Conservation (phyloP, 2,888 invertebrate genomes). For the Prosopocoilus inquinatus region DNA sequence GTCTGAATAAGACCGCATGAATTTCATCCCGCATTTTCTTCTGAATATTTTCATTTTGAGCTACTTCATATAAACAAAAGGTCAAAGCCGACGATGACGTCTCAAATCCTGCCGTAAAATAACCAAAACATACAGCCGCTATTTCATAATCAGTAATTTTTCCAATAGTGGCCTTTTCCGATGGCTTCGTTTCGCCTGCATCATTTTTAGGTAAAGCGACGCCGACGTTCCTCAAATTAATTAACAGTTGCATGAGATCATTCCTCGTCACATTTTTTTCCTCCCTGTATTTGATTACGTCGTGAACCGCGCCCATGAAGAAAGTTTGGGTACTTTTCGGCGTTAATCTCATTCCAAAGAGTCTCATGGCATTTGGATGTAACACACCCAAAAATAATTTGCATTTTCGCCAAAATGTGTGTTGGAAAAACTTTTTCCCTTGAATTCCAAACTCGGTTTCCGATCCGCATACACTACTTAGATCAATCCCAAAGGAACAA, state of each 20-base stretch:
- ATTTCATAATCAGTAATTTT: slow-evolving; percentile 21
- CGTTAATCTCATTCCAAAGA: slow-evolving; percentile 21
- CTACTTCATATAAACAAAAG: slow-evolving; percentile 45
- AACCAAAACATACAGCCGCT: slow-evolving; percentile 43
- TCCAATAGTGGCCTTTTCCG: background rate
- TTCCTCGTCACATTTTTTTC: slow-evolving; percentile 48
- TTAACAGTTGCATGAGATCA: slow-evolving; percentile 56
- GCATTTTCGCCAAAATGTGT: slow-evolving; percentile 20
- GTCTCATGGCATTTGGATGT: slow-evolving; percentile 29
- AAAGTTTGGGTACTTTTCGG: slow-evolving; percentile 22
- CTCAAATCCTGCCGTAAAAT: slow-evolving; percentile 51
- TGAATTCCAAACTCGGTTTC: slow-evolving; percentile 50
- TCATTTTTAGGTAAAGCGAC: background rate
- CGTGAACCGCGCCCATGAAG: slow-evolving; percentile 42
- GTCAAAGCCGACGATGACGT: slow-evolving; percentile 47
- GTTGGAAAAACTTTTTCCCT: slow-evolving; percentile 24
- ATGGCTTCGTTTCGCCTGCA: background rate
- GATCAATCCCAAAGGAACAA: slow-evolving; percentile 58
- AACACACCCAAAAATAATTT: slow-evolving; percentile 25
- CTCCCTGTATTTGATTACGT: slow-evolving; percentile 48
- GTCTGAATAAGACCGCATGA: slow-evolving; percentile 31
- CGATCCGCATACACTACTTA: slow-evolving; percentile 54
- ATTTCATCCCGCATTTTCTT: slow-evolving; percentile 47
- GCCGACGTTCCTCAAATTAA: slow-evolving; percentile 48
- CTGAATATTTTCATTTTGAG: slow-evolving; percentile 46